phyloP scores from a whole-genome alignment of 2,113 vertebrate species.

The Hypanus sabinus region DNA sequence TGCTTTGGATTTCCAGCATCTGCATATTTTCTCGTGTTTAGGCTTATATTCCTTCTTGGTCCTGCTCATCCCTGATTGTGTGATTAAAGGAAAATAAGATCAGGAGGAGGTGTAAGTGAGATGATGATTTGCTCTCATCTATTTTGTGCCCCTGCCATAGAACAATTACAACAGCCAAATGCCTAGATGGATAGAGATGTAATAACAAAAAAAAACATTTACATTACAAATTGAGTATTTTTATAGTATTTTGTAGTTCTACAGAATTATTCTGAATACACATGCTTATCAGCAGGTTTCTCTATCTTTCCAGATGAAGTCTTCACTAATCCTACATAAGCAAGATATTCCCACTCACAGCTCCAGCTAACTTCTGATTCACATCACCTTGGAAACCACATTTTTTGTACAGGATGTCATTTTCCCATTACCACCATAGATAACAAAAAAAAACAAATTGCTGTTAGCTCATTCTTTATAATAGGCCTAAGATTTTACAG shows the following conservation, averaged over 20 bases:
- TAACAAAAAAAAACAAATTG: neutral
- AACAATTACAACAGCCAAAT: neutral
- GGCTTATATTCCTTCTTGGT: neutral
- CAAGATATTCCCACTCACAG: neutral
- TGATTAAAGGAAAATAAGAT: neutral
- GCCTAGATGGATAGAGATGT: neutral
- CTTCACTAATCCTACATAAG: neutral
- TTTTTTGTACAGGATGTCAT: neutral
- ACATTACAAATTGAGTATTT: neutral
- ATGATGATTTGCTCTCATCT: neutral
- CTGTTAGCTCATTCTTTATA: neutral
- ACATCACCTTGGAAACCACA: constrained; percentile 13
- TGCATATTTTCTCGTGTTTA: too few species aligned
- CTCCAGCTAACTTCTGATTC: neutral
- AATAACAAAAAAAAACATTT: neutral
- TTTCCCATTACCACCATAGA: neutral
- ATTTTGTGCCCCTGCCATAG: neutral
- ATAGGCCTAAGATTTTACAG: neutral
- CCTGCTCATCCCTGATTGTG: neutral
- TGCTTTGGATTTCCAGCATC: too few species aligned
- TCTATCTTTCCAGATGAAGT: neutral
- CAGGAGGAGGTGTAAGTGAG: neutral
- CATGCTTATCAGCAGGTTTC: neutral
- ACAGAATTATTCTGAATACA: neutral
- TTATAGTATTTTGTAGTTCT: neutral